phyloP scores from a whole-genome alignment of 2,113 vertebrate genomes.

The Hiodon alosoides region DNA sequence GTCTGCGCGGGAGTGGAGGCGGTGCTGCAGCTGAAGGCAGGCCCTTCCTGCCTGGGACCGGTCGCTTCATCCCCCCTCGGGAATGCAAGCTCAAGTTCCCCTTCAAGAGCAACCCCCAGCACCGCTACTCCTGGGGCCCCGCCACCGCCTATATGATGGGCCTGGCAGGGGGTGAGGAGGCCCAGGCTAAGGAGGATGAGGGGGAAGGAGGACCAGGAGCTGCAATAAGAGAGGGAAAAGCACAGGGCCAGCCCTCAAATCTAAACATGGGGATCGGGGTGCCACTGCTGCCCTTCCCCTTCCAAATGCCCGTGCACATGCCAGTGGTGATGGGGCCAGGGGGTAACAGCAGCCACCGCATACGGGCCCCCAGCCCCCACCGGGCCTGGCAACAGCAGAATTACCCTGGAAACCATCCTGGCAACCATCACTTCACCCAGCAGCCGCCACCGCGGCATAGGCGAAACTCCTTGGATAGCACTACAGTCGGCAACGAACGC shows the following conservation, averaged over 20 bases:
- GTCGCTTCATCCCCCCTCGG: slow-evolving; percentile 69
- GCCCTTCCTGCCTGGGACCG: slow-evolving; percentile 70
- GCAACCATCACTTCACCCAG: slow-evolving; percentile 27
- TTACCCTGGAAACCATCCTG: slow-evolving; percentile 31
- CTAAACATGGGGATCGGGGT: slow-evolving; percentile 22
- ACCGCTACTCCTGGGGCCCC: slow-evolving; percentile 76
- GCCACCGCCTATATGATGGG: slow-evolving; percentile 49
- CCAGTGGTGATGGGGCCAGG: slow-evolving; percentile 25
- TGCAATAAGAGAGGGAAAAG: neutral
- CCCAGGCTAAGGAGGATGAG: neutral
- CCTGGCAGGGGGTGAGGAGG: slow-evolving; percentile 22
- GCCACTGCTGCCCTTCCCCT: slow-evolving; percentile 47
- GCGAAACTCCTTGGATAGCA: slow-evolving; percentile 65
- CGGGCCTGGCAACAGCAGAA: slow-evolving; percentile 49
- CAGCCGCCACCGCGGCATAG: slow-evolving; percentile 42
- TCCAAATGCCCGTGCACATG: slow-evolving; percentile 33
- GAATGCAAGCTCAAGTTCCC: slow-evolving; percentile 86
- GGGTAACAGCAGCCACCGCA: slow-evolving; percentile 31
- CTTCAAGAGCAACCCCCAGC: slow-evolving; percentile 84
- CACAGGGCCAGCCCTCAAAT: neutral
- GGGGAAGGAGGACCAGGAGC: neutral
- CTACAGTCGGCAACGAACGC: slow-evolving; percentile 27
- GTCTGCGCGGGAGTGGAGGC: slow-evolving; percentile 49
- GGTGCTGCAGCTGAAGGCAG: neutral
- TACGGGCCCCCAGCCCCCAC: slow-evolving; percentile 57